Conservation (phyloP, 2,113 vertebrate species). For the Ptychochromis oligacanthus region DNA sequence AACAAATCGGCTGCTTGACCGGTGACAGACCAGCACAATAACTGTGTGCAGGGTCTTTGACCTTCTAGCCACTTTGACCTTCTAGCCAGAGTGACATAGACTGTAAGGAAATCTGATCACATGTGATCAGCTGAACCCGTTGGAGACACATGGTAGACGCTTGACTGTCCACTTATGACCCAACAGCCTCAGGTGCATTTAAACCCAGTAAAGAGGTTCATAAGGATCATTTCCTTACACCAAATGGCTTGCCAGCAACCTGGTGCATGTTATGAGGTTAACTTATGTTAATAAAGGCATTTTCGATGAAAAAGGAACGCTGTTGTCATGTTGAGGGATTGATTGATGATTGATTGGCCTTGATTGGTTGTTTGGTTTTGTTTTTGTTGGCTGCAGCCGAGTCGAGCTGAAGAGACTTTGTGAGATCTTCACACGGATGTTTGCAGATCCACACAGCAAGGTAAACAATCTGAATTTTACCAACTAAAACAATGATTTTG, state of each 20-base stretch:
- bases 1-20: neutral
- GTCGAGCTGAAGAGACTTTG: conserved; percentile 97
- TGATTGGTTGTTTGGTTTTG: neutral
- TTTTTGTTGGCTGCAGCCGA: conserved; percentile 80
- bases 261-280: neutral
- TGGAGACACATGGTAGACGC: neutral
- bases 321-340: neutral
- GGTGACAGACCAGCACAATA: neutral
- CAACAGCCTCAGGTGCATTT: neutral
- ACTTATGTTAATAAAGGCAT: too few species aligned
- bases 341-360: neutral
- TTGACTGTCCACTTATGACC: too few species aligned
- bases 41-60: neutral
- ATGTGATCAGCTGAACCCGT: neutral
- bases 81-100: neutral
- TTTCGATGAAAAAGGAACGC: neutral
- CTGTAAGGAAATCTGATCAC: neutral
- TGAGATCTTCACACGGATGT: conserved; percentile 99
- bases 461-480: conserved; percentile 64
- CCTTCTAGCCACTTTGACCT: neutral
- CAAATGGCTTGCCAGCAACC: neutral
- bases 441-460: conserved; percentile 99
- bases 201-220: neutral
- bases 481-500: neutral
- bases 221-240: neutral